A percentile compares a stretch with the other conserved stretches of the same genome.
These are phyloP conservation scores for Microchirus variegatus DNA, from an alignment of 2,797 vertebrate genomes.

Conservation along the genomic window DNA sequence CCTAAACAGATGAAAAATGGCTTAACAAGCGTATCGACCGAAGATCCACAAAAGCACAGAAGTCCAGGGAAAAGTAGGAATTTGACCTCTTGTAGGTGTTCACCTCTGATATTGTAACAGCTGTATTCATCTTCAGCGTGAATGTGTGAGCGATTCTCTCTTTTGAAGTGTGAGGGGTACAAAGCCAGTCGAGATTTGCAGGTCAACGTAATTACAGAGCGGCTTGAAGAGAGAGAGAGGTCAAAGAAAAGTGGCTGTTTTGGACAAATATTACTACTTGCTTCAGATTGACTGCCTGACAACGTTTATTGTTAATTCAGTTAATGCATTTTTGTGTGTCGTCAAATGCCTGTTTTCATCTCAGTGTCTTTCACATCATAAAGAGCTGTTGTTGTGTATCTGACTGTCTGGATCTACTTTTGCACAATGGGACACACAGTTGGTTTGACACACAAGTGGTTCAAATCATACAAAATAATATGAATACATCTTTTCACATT, in stretches of 20 bases:
- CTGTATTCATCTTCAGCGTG: slow-evolving; percentile 60
- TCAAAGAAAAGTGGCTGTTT: slow-evolving; percentile 52
- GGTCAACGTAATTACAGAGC: slow-evolving; percentile 80
- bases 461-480: neutral
- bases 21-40: slow-evolving; percentile 2
- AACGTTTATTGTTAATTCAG: slow-evolving; percentile 38
- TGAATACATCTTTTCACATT: neutral
- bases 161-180: slow-evolving; percentile 70
- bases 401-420: no score
- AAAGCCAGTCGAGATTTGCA: slow-evolving; percentile 44
- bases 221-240: slow-evolving; percentile 48
- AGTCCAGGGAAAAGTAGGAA: slow-evolving; percentile 36
- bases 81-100: slow-evolving; percentile 43
- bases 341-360: slow-evolving; percentile 2
- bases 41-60: slow-evolving; percentile 16
- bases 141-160: slow-evolving; percentile 43
- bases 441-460: neutral
- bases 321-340: slow-evolving; percentile 11
- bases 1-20: slow-evolving; percentile 13
- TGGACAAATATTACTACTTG: slow-evolving; percentile 52
- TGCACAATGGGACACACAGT: neutral
- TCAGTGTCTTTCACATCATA: slow-evolving; percentile 1
- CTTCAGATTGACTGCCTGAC: slow-evolving; percentile 20
- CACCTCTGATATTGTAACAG: slow-evolving; percentile 57
- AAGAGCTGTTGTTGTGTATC: neutral